Conservation (phyloP, 1,140 invertebrate species). For the Antheraea mylitta region DNA sequence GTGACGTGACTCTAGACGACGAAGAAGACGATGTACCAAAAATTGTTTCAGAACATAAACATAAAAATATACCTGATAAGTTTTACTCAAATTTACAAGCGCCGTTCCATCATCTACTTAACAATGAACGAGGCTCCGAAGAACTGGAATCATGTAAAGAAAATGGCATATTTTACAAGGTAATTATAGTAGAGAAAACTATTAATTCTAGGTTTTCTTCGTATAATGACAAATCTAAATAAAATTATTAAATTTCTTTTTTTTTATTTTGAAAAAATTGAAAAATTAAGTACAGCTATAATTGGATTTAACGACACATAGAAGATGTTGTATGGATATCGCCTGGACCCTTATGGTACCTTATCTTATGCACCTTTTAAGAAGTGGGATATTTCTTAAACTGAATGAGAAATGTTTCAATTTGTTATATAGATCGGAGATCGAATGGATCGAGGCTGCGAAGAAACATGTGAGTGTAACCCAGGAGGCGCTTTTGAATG, state of each 20-base stretch:
- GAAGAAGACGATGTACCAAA: slow-evolving; percentile 62
- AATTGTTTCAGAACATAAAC: slow-evolving; percentile 34
- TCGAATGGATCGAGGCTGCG: slow-evolving; percentile 83
- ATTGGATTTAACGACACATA: too few relatives aligned
- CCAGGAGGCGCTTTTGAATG: slow-evolving; percentile 82
- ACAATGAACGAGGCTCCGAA: slow-evolving; percentile 45
- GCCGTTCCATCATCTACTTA: slow-evolving; percentile 52
- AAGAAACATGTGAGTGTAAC: slow-evolving; percentile 84
- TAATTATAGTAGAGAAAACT: slow-evolving; percentile 15
- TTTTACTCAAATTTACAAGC: slow-evolving; percentile 65
- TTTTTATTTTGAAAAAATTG: too few relatives aligned
- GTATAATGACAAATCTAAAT: too few relatives aligned
- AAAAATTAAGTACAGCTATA: too few relatives aligned
- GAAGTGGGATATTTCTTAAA: too few relatives aligned
- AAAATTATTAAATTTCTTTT: too few relatives aligned
- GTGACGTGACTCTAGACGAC: slow-evolving; percentile 64
- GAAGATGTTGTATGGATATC: too few relatives aligned
- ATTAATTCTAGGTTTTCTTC: too few relatives aligned
- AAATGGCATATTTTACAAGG: slow-evolving; percentile 64
- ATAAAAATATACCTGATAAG: slow-evolving; percentile 60
- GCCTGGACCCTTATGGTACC: too few relatives aligned
- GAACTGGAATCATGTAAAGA: slow-evolving; percentile 60
- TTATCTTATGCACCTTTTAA: too few relatives aligned
- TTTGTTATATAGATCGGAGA: slow-evolving; percentile 79
- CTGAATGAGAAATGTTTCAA: not conserved